Conservation (phyloP, 2,113 vertebrate species). For the Fulica atra region DNA sequence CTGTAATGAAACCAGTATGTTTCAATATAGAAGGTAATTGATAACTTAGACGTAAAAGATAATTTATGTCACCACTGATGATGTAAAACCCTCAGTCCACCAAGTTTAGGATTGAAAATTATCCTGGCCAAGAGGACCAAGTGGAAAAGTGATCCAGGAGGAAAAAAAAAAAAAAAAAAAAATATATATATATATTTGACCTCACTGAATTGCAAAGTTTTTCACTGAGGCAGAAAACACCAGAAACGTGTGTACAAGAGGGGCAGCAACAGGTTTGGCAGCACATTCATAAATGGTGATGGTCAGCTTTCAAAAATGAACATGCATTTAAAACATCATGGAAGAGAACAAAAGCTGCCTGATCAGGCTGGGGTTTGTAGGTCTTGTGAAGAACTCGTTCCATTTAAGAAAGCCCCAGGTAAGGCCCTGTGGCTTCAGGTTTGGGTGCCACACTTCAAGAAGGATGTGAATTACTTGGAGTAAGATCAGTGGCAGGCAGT, state of each 20-base stretch:
- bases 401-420: not conserved
- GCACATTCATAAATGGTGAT: not conserved
- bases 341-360: not conserved
- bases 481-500: not conserved
- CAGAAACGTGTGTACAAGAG: accelerated
- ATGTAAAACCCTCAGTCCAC: not conserved
- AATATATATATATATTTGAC: not conserved
- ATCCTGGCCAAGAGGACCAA: not conserved
- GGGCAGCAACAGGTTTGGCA: not conserved
- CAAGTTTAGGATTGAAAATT: not conserved
- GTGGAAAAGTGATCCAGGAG: not conserved
- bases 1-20: not conserved
- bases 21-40: not conserved
- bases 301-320: not conserved
- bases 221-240: not conserved
- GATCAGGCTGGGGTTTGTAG: not conserved
- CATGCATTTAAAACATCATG: not conserved
- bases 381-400: not conserved
- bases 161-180: not conserved
- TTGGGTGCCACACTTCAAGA: not conserved
- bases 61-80: not conserved
- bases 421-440: not conserved
- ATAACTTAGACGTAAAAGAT: not conserved
- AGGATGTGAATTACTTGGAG: not conserved
- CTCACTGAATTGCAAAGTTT: not conserved